These are phyloP conservation scores for Acrossocheilus fasciatus DNA, from an alignment of 2,797 vertebrate genomes.

Conservation along the genomic window DNA sequence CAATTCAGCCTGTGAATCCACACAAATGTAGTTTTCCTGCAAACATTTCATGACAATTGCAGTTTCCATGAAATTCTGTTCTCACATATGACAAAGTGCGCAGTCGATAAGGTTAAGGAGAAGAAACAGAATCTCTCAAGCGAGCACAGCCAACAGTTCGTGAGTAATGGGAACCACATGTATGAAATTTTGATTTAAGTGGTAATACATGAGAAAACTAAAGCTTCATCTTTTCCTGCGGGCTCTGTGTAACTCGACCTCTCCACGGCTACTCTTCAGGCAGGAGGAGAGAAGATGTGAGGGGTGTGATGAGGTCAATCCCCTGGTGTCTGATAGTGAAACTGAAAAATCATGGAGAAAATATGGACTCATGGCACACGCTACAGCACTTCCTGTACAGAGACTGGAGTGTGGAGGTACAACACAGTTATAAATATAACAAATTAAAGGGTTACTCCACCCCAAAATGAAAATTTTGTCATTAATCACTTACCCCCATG, in stretches of 20 bases:
- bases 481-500: no score
- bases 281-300: conserved; percentile 19
- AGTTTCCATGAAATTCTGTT: conserved; percentile 12
- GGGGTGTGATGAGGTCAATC: conserved; percentile 29
- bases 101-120: conserved; percentile 32
- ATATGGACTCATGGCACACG: background rate
- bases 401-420: background rate
- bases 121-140: conserved; percentile 48
- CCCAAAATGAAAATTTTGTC: no score
- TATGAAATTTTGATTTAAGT: conserved; percentile 60
- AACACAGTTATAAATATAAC: background rate
- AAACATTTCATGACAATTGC: conserved; percentile 24
- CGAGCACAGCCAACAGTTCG: conserved; percentile 40
- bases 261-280: conserved; percentile 3
- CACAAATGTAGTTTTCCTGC: background rate
- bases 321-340: conserved; percentile 19
- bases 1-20: background rate
- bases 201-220: conserved; percentile 59
- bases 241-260: conserved; percentile 51
- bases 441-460: background rate
- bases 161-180: conserved; percentile 59
- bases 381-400: background rate
- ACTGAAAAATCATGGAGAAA: background rate
- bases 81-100: conserved; percentile 31
- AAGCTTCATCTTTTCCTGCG: conserved; percentile 41